Percentiles rank a stretch among this genome's conserved stretches.
Evolutionary conservation across 2,797 vertebrate species (phyloP).

Genomic region (Muraenolepis orangiensis): DNA sequence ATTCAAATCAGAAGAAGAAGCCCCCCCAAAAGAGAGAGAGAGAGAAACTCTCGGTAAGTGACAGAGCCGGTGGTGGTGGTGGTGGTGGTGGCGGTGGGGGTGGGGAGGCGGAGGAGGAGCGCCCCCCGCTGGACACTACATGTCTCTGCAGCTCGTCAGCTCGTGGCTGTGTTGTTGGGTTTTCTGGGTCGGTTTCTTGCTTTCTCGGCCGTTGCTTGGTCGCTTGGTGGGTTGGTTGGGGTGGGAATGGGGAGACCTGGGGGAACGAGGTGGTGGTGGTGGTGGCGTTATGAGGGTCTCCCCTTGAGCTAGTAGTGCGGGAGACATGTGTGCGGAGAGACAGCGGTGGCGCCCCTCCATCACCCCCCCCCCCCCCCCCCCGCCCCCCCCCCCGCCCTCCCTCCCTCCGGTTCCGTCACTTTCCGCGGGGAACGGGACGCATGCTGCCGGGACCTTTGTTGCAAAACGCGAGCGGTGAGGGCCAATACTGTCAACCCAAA

Average conservation of each 20-base stretch:
- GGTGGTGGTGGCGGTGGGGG: too few relatives aligned
- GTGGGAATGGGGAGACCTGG: slow-evolving; percentile 13
- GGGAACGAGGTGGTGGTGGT: background rate
- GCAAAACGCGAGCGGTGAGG: slow-evolving; percentile 61
- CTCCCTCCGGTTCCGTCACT: slow-evolving; percentile 86
- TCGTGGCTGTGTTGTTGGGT: slow-evolving; percentile 51
- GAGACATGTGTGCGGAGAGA: slow-evolving; percentile 80
- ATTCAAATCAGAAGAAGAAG: slow-evolving; percentile 87
- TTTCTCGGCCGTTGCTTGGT: slow-evolving; percentile 1
- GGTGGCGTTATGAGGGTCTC: too few relatives aligned
- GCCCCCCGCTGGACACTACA: slow-evolving; percentile 74
- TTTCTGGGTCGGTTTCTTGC: background rate
- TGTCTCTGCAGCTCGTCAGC: slow-evolving; percentile 76
- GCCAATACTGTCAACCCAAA: slow-evolving; percentile 85
- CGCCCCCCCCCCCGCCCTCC: too few relatives aligned
- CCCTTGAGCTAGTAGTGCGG: too few relatives aligned
- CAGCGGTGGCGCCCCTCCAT: slow-evolving; percentile 69
- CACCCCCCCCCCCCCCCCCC: too few relatives aligned
- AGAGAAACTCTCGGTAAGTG: slow-evolving; percentile 87
- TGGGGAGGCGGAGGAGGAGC: slow-evolving; percentile 44
- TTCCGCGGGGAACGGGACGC: slow-evolving; percentile 84
- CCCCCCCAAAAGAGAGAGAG: slow-evolving; percentile 67
- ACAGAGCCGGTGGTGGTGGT: slow-evolving; percentile 85
- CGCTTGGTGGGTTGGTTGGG: too few relatives aligned
- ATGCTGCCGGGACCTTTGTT: slow-evolving; percentile 85